A percentile compares a stretch with the other conserved stretches of the same genome.
Conservation (phyloP, 2,888 invertebrate genomes). For the Ditylenchus weischeri region DNA sequence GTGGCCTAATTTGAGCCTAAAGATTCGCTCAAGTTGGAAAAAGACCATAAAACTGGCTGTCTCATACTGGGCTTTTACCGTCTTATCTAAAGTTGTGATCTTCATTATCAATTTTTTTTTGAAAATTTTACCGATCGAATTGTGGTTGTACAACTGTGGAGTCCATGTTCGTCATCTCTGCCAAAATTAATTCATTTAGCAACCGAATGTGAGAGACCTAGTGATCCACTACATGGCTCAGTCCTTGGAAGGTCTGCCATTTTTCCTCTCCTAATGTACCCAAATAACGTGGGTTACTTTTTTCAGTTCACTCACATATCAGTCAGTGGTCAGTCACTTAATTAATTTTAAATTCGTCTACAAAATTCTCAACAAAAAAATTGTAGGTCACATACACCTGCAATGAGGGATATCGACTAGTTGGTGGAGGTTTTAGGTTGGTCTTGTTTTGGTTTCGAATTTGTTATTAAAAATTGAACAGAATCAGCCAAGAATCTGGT, state of each 20-base stretch:
- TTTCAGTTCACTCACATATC: constrained; percentile 80
- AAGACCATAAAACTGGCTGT: too few relatives aligned
- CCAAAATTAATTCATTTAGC: constrained; percentile 67
- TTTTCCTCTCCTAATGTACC: too few relatives aligned
- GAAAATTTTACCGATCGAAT: too few relatives aligned
- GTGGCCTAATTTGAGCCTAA: too few relatives aligned
- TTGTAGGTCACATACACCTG: constrained; percentile 76
- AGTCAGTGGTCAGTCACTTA: constrained; percentile 72
- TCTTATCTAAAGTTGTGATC: too few relatives aligned
- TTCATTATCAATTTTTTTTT: too few relatives aligned
- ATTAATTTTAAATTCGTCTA: not conserved
- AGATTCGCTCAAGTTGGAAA: too few relatives aligned
- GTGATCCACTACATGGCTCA: constrained; percentile 85
- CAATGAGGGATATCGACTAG: constrained; percentile 84
- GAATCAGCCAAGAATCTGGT: constrained; percentile 1
- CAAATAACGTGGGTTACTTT: too few relatives aligned
- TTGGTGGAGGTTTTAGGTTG: constrained; percentile 69
- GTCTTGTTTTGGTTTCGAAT: not conserved
- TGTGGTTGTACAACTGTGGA: too few relatives aligned
- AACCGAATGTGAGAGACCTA: constrained; percentile 86
- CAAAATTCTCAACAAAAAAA: not conserved
- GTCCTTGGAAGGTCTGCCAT: constrained; percentile 69
- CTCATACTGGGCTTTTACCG: too few relatives aligned
- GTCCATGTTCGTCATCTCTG: too few relatives aligned
- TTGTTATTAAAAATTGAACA: not conserved